Evolutionary conservation across 2,113 vertebrate species (phyloP), one percentile per base, ranked within the genome.

Genomic region (Mystacornis crossleyi): DNA sequence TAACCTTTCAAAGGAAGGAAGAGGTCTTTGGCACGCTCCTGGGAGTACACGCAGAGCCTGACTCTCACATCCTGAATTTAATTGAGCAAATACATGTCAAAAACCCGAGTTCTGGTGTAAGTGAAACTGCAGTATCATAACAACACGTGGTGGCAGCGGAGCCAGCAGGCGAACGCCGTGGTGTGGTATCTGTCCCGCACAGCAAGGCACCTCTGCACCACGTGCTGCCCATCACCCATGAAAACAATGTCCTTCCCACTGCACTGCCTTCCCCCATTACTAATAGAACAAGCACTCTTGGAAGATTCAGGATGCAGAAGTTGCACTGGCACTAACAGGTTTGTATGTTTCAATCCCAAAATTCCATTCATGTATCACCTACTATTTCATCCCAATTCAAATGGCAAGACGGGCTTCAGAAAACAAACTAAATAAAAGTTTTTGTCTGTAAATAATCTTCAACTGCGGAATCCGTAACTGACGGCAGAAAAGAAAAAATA

Each of bases 1-100:
- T 95, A 94, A 96, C 87, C 92, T 97, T 94, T 53, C 55, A 86
- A 38, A 85, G 89, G 92, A 96, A 96, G 95, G 96, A 96, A 97
- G 74, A 94, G 62, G 88, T 89, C 91, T 93, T 34, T 96, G 96
- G 84, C 90, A 90, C 25, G 0, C 31, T 61, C 70, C 69, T 3
- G 5, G 75, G 62, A 93, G 73, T 75, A 92, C 67, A 91, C 8
- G 1, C 77, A 95, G 74, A 97, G 90, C 90, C 89, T 58, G 64
- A 93, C 78, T 88, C 91, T 84, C 79, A 81, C 26, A 95, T 97
- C 87, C 87, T 93, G 89, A 81, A 70, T 64, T 87, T 69, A 95
- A 95, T 4, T 38, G 62, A 96, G 81, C 71, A 64, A 95, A 73
- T 89, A 60, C 29, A 80, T 7, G 81, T 73, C 62, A 72, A 90